Evolutionary conservation across 2,888 invertebrate species (phyloP).

Genomic region (Pollenia griseotomentosa): DNA sequence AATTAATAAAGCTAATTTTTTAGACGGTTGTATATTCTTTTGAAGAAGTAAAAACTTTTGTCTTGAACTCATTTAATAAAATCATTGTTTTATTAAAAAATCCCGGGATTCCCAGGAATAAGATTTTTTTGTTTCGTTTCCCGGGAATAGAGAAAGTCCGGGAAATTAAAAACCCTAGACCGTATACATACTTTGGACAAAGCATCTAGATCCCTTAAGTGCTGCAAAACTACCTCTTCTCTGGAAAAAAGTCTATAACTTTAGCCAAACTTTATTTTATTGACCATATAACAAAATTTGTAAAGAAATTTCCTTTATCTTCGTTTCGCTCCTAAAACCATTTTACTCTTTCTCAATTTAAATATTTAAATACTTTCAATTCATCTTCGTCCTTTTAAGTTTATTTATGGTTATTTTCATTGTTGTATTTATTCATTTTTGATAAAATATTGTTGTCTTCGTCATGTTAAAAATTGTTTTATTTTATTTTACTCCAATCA

Average conservation of each 20-base stretch:
- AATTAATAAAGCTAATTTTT: too few relatives aligned
- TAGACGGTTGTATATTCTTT: too few relatives aligned
- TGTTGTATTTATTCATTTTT: slow-evolving; percentile 58
- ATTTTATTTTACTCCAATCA: slow-evolving; percentile 29
- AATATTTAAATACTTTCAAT: slow-evolving; percentile 78
- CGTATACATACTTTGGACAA: slow-evolving; percentile 3
- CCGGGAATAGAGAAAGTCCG: too few relatives aligned
- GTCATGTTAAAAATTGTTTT: slow-evolving; percentile 1
- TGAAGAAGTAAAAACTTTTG: too few relatives aligned
- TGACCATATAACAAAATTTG: slow-evolving; percentile 60
- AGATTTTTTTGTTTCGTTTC: too few relatives aligned
- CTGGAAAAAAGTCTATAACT: slow-evolving; percentile 9
- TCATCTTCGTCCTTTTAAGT: slow-evolving; percentile 80
- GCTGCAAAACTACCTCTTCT: slow-evolving; percentile 21
- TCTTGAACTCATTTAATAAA: too few relatives aligned
- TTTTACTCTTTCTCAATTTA: slow-evolving; percentile 71
- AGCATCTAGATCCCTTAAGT: slow-evolving; percentile 65
- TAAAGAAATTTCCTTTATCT: slow-evolving; percentile 56
- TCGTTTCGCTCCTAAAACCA: slow-evolving; percentile 12
- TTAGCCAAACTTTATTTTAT: slow-evolving; percentile 61
- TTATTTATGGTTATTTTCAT: slow-evolving; percentile 73
- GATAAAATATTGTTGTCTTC: slow-evolving; percentile 58
- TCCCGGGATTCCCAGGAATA: too few relatives aligned
- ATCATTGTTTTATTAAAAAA: too few relatives aligned
- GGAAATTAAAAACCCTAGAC: too few relatives aligned